Evolutionary conservation across 2,113 vertebrate genomes (phyloP), one percentile per base, ranked within the genome.

Genomic region (Collichthys lucidus): DNA sequence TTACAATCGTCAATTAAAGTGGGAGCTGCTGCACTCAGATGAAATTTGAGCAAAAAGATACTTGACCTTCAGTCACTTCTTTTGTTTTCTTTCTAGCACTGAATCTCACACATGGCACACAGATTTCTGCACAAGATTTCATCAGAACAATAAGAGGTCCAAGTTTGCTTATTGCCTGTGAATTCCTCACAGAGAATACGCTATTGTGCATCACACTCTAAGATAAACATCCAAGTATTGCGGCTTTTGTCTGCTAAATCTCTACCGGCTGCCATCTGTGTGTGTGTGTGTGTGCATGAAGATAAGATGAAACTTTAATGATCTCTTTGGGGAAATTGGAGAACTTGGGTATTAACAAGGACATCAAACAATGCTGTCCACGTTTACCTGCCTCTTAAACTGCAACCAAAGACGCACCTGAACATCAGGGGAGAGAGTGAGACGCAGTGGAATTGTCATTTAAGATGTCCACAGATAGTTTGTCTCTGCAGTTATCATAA

Each of bases 181-280:
- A 64, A 44, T 74, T 60, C 26, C 35, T 64, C 55, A 14, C 14
- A 73, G 84, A 78, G 12, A 81, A 79, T 75, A 46, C 40, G 24
- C 59, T 49, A 64, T 65, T 64, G 62, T 80, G 73, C 68, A 75
- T 75, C 68, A 78, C 75, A 80, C 44, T 46, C n/a, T 20, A 26
- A 74, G 81, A 87, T 90, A 86, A 87, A 89, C 80, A 86, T 85
- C 35, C 79, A n/a, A 69, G 79, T 81, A 83, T 86, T 79, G 71
- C 79, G 85, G 65, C 79, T 50, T 84, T 88, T 84, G 77, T 90
- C 75, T 9, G 7, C 63, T 67, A 81, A 84, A 88, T 87, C 85
- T 75, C 63, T 52, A 22, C 52, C n/a, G 63, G 69, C 82, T 80
- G 80, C 65, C 84, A 82, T 82, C 80, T 86, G 76, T 64, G 64